Percentiles rank a stretch among this genome's conserved stretches.
Evolutionary conservation across 2,113 vertebrate species (phyloP).

Genomic region (Illadopsis cleaveri): DNA sequence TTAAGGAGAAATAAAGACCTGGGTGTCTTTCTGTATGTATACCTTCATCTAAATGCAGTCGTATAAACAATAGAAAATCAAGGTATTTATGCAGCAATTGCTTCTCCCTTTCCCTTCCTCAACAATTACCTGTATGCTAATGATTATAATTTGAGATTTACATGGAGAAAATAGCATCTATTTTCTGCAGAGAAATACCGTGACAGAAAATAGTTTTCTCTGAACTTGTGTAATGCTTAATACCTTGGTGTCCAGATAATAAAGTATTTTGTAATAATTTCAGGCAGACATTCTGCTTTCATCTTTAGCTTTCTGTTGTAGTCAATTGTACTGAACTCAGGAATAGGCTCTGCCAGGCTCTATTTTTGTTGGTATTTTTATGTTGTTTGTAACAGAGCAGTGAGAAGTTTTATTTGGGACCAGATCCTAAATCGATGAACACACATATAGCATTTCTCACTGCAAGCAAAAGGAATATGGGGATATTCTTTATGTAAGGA

Average conservation of each 20-base stretch:
- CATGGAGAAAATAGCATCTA: background rate
- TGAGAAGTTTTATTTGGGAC: background rate
- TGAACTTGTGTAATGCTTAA: background rate
- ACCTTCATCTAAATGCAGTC: background rate
- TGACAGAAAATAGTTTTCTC: background rate
- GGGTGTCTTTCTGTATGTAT: background rate
- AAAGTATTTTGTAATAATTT: constrained; percentile 10
- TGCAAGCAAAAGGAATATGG: background rate
- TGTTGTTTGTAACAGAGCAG: background rate
- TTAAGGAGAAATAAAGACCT: constrained; percentile 30
- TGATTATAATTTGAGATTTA: background rate
- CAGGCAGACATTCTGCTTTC: background rate
- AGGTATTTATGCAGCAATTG: background rate
- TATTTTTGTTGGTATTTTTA: background rate
- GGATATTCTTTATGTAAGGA: background rate
- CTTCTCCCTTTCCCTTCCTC: background rate
- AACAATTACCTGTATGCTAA: background rate
- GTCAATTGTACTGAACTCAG: background rate
- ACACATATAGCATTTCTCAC: background rate
- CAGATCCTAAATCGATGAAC: background rate
- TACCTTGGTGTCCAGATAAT: background rate
- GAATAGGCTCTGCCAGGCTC: background rate
- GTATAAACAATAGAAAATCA: background rate
- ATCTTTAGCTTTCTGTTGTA: background rate
- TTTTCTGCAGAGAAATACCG: background rate